Evolutionary conservation across 2,113 vertebrate species (phyloP).

Genomic region (Tonatia bakeri): DNA sequence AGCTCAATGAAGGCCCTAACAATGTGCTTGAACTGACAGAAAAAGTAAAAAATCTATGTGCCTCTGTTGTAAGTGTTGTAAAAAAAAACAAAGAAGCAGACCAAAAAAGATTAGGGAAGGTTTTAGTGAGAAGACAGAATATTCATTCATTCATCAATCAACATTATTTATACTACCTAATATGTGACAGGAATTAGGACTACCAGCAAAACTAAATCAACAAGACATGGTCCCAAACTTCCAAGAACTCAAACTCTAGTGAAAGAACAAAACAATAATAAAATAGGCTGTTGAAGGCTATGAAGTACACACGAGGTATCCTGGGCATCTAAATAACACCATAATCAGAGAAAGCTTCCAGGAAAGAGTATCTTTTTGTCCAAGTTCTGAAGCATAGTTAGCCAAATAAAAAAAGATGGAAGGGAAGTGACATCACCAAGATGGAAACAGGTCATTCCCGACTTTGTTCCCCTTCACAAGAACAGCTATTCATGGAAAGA

Average conservation of each 20-base stretch:
- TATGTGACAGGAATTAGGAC: neutral
- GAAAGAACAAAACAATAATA: neutral
- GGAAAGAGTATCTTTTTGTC: neutral
- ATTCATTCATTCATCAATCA: neutral
- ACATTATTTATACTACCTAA: neutral
- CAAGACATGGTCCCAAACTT: neutral
- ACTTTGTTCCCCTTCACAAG: too few relatives aligned
- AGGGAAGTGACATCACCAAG: too few relatives aligned
- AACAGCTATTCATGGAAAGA: too few relatives aligned
- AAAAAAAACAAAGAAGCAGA: neutral
- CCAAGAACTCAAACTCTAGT: neutral
- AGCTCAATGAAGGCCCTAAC: neutral
- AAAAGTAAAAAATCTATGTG: neutral
- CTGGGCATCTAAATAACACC: neutral
- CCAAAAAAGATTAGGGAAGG: neutral
- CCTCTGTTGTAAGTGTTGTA: neutral
- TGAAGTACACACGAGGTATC: neutral
- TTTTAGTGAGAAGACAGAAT: neutral
- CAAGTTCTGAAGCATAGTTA: neutral
- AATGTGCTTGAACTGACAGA: neutral
- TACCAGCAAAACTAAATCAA: neutral
- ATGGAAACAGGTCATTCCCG: too few relatives aligned
- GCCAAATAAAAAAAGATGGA: neutral
- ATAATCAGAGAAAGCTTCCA: neutral
- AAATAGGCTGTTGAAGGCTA: neutral